phyloP scores from a whole-genome alignment of 2,113 vertebrate genomes.

The Forbesichthys papilliferus region DNA sequence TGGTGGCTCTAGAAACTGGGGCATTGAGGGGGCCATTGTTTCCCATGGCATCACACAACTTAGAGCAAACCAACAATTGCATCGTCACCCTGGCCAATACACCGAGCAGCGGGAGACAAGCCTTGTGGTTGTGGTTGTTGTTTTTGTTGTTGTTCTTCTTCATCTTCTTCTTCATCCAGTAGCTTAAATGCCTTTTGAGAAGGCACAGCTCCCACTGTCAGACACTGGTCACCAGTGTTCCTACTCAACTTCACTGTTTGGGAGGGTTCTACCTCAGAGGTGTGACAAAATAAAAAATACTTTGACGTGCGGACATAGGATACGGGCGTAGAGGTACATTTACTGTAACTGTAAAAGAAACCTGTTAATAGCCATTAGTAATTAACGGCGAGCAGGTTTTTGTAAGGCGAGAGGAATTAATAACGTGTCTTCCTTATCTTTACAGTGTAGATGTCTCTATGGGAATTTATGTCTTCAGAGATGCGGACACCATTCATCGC shows the following conservation, averaged over 20 bases:
- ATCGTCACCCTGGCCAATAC: too few relatives aligned
- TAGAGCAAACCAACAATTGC: not conserved
- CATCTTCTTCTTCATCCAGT: not conserved
- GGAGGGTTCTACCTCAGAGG: constrained; percentile 36
- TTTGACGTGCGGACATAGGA: constrained; percentile 42
- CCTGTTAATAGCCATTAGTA: not conserved
- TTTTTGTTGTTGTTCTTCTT: constrained; percentile 28
- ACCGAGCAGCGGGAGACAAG: not conserved
- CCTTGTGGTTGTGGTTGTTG: not conserved
- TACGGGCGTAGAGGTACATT: constrained; percentile 13
- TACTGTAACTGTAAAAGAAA: constrained; percentile 4
- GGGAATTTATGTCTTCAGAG: too few relatives aligned
- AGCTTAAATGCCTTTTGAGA: constrained; percentile 33
- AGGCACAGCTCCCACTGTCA: constrained; percentile 40
- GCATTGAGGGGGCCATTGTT: not conserved
- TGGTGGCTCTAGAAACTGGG: not conserved
- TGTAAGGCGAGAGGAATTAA: too few relatives aligned
- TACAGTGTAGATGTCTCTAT: too few relatives aligned
- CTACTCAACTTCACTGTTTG: constrained; percentile 47
- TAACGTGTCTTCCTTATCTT: too few relatives aligned
- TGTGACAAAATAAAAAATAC: constrained; percentile 3
- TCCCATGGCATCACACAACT: not conserved
- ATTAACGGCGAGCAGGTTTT: too few relatives aligned
- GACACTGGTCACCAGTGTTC: constrained; percentile 28
- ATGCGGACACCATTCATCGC: too few relatives aligned